These are phyloP conservation scores for Eucera pruinosa DNA, from an alignment of 2,888 invertebrate species.

Conservation along the genomic window DNA sequence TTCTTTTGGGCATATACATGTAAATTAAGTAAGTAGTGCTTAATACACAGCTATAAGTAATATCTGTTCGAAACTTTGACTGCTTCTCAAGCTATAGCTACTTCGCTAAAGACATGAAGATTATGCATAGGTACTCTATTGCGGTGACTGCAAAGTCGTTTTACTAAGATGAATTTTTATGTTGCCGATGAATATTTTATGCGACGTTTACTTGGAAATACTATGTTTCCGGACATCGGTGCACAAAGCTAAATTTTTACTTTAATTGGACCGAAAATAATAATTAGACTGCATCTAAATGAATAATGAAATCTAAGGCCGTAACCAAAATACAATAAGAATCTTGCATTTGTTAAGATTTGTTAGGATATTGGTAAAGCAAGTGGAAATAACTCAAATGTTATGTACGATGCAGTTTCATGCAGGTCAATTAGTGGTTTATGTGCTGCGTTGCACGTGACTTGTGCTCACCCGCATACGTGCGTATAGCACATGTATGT, in stretches of 20 bases:
- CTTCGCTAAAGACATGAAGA: constrained; percentile 30
- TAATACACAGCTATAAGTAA: constrained; percentile 40
- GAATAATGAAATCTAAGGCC: too few relatives aligned
- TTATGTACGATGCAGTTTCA: too few relatives aligned
- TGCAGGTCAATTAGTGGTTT: too few relatives aligned
- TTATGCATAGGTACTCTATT: constrained; percentile 28
- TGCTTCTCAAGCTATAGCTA: constrained; percentile 26
- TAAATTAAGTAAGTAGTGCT: constrained; percentile 17
- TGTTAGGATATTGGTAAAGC: too few relatives aligned
- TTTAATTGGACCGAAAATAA: too few relatives aligned
- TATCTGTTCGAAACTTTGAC: constrained; percentile 35
- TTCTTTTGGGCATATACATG: constrained; percentile 4
- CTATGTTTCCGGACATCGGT: neutral
- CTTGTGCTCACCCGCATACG: too few relatives aligned
- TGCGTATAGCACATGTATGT: too few relatives aligned
- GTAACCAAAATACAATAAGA: too few relatives aligned
- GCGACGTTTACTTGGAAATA: neutral
- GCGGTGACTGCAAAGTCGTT: constrained; percentile 12
- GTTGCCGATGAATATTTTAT: neutral
- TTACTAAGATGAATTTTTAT: constrained; percentile 29
- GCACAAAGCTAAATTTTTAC: neutral
- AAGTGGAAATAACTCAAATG: too few relatives aligned
- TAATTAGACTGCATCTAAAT: too few relatives aligned
- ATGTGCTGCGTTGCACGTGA: too few relatives aligned
- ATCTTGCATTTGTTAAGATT: too few relatives aligned